Evolutionary conservation across 2,888 invertebrate genomes (phyloP), one percentile per base, ranked within the genome.

Genomic region (Schizotus pectinicornis): DNA sequence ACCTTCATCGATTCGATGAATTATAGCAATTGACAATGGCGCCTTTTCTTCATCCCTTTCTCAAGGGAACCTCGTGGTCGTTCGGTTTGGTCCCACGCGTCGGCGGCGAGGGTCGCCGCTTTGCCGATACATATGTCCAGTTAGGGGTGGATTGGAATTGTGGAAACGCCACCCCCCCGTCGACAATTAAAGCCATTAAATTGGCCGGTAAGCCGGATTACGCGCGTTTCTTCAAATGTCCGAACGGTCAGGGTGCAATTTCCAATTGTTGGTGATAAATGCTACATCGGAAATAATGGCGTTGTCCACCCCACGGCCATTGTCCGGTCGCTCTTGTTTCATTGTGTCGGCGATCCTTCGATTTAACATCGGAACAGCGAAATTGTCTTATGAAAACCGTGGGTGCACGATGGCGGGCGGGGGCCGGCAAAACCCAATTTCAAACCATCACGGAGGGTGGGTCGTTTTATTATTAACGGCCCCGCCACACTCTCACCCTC

Each of bases 181-280:
- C 56, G 63, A 72, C 72, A 74, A 74, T 74, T 72, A 72, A 72
- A 70, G 73, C 72, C 70, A 74, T 74, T 71, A 72, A 72, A 72
- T 72, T 71, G 72, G 62, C 64, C 67, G 62, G 58, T 68, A 68
- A 70, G 71, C 69, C 55, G 47, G 70, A 60, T 68, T 72, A 72
- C 72, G 72, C 68, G 67, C 62, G 66, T 71, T 72, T 69, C 71
- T 72, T 72, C 60, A 53, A 71, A 69, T 68, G 66, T 64, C 58
- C 62, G 65, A 64, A 63, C 59, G 60, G 65, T 54, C 61, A 64
- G 64, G 63, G 54, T 46, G 59, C 46, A 59, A 61, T 59, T 60
- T 64, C 62, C 64, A 61, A 66, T 66, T 66, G 66, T 66, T 64
- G 56, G 56, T 66, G 66, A 66, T 64, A 66, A 66, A 66, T 66